These are phyloP conservation scores for Gallinago paraguaiae DNA, from an alignment of 2,113 vertebrate species.

Conservation along the genomic window DNA sequence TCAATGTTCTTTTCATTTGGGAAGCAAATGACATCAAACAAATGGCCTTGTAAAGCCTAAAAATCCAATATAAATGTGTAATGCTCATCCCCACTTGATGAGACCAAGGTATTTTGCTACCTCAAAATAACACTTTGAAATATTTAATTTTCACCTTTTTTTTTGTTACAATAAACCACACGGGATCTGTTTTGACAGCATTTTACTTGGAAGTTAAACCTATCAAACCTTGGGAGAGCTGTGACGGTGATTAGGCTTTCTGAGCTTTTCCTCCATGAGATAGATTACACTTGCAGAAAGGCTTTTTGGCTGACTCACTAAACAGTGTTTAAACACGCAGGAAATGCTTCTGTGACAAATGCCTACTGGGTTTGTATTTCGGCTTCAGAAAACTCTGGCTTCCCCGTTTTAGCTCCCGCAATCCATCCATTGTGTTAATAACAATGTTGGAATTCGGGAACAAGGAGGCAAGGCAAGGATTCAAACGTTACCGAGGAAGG, in stretches of 20 bases:
- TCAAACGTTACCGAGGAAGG: background rate
- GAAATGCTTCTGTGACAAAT: constrained; percentile 25
- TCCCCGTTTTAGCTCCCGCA: background rate
- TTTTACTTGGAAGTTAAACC: background rate
- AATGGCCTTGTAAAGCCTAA: constrained; percentile 55
- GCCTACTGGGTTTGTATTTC: background rate
- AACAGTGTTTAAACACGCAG: constrained; percentile 8
- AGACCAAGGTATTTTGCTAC: background rate
- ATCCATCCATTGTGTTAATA: background rate
- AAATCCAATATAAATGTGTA: constrained; percentile 46
- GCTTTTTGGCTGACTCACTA: constrained; percentile 26
- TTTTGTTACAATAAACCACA: background rate
- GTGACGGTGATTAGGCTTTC: background rate
- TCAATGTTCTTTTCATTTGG: constrained; percentile 63
- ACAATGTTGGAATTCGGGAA: background rate
- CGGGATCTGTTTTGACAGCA: background rate
- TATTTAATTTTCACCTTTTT: background rate
- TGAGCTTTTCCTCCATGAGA: background rate
- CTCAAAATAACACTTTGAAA: background rate
- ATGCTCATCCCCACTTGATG: constrained; percentile 21
- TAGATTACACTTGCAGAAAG: constrained; percentile 3
- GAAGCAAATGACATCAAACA: constrained; percentile 54
- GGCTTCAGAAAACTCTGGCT: background rate
- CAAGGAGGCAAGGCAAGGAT: background rate
- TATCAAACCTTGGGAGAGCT: background rate